Evolutionary conservation across 2,888 invertebrate genomes (phyloP), one percentile per base, ranked within the genome.

Genomic region (Drosophila limbata): DNA sequence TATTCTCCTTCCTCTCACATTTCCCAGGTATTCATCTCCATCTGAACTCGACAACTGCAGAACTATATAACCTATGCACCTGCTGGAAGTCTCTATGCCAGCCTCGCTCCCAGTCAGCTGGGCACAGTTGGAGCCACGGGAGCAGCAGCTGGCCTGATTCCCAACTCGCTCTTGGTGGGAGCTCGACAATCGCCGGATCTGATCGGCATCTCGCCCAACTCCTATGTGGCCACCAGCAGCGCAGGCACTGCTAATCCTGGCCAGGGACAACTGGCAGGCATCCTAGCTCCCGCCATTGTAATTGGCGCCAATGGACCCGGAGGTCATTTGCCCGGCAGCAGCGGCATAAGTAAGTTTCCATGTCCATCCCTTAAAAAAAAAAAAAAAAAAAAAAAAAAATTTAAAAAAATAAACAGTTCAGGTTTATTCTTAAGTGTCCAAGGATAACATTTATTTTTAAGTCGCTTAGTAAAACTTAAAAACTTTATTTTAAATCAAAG

Each of bases 11-110:
- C 9, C 15, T 15, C 1, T 15, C 31, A 17, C 3, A 15, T 25
- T 25, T 15, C 15, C 47, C 63, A 56, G 25, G 60, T 4, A 33
- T 44, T 28, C 50, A 60, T 25, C 44, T 31, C 55, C 53, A 73
- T 39, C 35, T 50, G n/a, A 21, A 19, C 15, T 15, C 50, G 57
- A 53, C 67, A 42, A 40, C 39, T 39, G 50, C 69, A 92, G 92
- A 92, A 92, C 75, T 93, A 91, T 74, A 90, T 92, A 48, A 89
- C 90, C 13, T 93, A 92, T 76, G 90, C 91, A 21, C 91, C 92
- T 11, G 82, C 91, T 19, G 84, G 89, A 47, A 91, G 90, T 73
- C 74, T 92, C 19, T 92, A 92, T 42, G 90, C 91, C 35, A 91
- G 89, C 44, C 70, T 92, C 81, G 86, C 69, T 6, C 88, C 91